Evolutionary conservation across 2,888 invertebrate genomes (phyloP), one percentile per base, ranked within the genome.

Genomic region (Lacanobia wlatinum): DNA sequence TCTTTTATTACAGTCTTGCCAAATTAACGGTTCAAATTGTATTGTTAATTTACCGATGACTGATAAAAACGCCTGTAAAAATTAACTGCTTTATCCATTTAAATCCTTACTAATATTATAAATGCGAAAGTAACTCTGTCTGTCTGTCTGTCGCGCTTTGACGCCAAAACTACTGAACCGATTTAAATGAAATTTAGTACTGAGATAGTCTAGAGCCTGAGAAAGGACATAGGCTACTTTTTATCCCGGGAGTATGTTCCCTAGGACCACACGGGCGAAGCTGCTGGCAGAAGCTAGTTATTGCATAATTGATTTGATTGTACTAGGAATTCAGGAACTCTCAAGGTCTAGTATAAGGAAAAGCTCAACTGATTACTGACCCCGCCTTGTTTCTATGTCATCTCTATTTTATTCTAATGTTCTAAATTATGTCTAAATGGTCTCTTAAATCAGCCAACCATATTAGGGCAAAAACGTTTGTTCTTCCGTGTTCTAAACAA

Each of bases 1-100:
- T 73, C 59, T 82, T 72, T 75, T 80, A 80, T 77, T 85, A 74
- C 73, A 64, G 65, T 72, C 62, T 65, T 73, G 80, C 82, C 80
- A 73, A 80, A 77, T 77, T 71, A 73, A 61, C 52, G 28, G 60
- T 70, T 68, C 40, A 56, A 76, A 61, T 70, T 58, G 52, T 67
- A 38, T 72, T 80, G 62, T 68, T 72, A 53, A 69, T 72, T 40
- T 23, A 52, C 14, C 2, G 58, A 61, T 68, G 38, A 55, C 60
- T 70, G 55, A 56, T 55, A 75, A 55, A 73, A 73, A 62, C 12
- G 14, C 12, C 21, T 40, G 18, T 12, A 28, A 12, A 43, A 43
- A 28, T 43, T 60, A 14, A 1, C 28, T 28, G 38, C 53, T 43
- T 52, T 71, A 56, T 18, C 7, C 14, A n/a, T 48, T 40, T 8